Conservation (phyloP, 2,113 vertebrate genomes). For the Halcyon senegalensis region DNA sequence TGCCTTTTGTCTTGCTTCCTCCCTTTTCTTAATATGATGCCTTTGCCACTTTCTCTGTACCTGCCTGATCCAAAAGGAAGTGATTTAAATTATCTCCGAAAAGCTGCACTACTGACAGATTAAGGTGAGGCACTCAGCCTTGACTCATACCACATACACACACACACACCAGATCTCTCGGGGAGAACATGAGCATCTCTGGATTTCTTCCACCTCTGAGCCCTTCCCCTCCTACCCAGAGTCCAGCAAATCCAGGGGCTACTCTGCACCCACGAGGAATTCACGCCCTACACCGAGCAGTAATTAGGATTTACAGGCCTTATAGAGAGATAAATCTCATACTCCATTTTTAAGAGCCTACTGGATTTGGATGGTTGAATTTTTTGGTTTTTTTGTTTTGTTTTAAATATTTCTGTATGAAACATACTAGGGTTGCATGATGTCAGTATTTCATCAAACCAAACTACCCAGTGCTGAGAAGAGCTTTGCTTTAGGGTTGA, state of each 20-base stretch:
- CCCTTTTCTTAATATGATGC: slow-evolving; percentile 22
- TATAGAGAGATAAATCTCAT: background rate
- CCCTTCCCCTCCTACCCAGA: background rate
- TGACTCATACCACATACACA: background rate
- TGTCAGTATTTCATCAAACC: background rate
- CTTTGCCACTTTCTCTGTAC: slow-evolving; percentile 25
- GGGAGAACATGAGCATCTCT: background rate
- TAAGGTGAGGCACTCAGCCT: background rate
- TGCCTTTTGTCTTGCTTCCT: slow-evolving; percentile 9
- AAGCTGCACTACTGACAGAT: background rate
- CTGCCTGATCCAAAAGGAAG: slow-evolving; percentile 55
- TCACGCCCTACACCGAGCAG: background rate
- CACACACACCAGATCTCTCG: background rate
- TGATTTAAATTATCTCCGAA: background rate
- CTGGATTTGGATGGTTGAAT: background rate
- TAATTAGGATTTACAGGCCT: background rate
- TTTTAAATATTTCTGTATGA: background rate
- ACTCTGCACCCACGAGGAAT: background rate
- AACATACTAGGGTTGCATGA: background rate
- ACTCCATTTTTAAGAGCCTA: background rate
- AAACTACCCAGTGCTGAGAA: background rate
- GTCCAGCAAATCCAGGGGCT: background rate
- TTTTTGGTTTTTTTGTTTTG: too few relatives aligned
- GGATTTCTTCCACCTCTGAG: background rate
- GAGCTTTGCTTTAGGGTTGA: background rate